These are phyloP conservation scores for Xanthia icteritia DNA, from an alignment of 2,888 invertebrate genomes.

Conservation along the genomic window DNA sequence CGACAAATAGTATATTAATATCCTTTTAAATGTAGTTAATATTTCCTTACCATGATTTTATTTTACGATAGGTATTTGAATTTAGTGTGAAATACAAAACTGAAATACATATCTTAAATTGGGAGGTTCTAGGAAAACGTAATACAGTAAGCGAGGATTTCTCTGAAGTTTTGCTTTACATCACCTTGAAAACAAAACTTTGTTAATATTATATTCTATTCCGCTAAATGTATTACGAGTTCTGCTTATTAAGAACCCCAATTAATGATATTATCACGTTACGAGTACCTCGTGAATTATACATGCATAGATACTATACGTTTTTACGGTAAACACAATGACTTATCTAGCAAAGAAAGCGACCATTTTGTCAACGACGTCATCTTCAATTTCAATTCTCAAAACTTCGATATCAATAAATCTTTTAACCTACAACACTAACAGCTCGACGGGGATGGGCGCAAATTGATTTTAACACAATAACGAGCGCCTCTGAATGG, in stretches of 20 bases:
- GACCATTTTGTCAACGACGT: background rate
- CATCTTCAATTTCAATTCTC: conserved; percentile 3
- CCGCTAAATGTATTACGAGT: background rate
- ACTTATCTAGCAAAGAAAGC: background rate
- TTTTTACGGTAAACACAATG: background rate
- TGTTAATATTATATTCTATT: background rate
- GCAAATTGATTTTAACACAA: conserved; percentile 90
- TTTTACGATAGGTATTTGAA: background rate
- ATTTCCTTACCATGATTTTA: background rate
- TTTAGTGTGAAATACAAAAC: background rate
- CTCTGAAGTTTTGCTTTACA: background rate
- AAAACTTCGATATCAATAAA: conserved; percentile 63
- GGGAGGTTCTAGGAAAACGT: background rate
- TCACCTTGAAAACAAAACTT: background rate
- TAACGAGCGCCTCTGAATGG: conserved; percentile 83
- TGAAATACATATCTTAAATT: background rate
- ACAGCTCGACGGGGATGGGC: conserved; percentile 82
- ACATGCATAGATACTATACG: background rate
- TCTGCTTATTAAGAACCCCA: too few species aligned
- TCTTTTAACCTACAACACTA: conserved; percentile 67
- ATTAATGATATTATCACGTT: background rate
- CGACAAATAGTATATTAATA: background rate
- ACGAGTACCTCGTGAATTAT: background rate
- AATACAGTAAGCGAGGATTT: background rate
- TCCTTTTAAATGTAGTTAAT: background rate